A percentile compares a stretch with the other conserved stretches of the same genome.
These are phyloP conservation scores for Ischnus inquisitorius DNA, from an alignment of 2,888 invertebrate species.

Conservation along the genomic window DNA sequence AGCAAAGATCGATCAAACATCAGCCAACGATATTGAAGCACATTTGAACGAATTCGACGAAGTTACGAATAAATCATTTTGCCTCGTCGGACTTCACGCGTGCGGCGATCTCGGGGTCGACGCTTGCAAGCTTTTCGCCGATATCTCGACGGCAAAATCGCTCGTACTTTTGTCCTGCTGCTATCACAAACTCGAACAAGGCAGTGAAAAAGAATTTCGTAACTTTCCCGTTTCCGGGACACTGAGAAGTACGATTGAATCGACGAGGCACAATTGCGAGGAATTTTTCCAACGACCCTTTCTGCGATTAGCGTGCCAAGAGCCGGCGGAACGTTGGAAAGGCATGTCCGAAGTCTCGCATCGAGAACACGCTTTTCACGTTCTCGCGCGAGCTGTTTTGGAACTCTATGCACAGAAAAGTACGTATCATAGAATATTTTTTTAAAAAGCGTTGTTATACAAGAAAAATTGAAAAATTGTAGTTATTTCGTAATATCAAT, in stretches of 20 bases:
- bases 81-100: conserved; percentile 90
- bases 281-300: conserved; percentile 89
- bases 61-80: conserved; percentile 79
- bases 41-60: conserved; percentile 83
- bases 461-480: not conserved
- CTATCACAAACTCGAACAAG: conserved; percentile 89
- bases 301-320: conserved; percentile 91
- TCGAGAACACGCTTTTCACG: conserved; percentile 82
- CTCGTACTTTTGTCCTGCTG: conserved; percentile 92
- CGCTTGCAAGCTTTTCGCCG: conserved; percentile 89
- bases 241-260: conserved; percentile 84
- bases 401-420: conserved; percentile 88
- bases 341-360: conserved; percentile 86
- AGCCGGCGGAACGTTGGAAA: conserved; percentile 87
- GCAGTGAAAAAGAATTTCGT: conserved; percentile 84
- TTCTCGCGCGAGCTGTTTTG: conserved; percentile 87
- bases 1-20: conserved; percentile 87
- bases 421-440: conserved; percentile 81
- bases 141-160: conserved; percentile 87
- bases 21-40: conserved; percentile 85
- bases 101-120: conserved; percentile 92
- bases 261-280: conserved; percentile 79
- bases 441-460: not conserved
- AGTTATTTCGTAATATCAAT: not conserved
- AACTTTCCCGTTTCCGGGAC: conserved; percentile 90